phyloP scores from a whole-genome alignment of 2,888 invertebrate genomes.

The Drosophila limbata region DNA sequence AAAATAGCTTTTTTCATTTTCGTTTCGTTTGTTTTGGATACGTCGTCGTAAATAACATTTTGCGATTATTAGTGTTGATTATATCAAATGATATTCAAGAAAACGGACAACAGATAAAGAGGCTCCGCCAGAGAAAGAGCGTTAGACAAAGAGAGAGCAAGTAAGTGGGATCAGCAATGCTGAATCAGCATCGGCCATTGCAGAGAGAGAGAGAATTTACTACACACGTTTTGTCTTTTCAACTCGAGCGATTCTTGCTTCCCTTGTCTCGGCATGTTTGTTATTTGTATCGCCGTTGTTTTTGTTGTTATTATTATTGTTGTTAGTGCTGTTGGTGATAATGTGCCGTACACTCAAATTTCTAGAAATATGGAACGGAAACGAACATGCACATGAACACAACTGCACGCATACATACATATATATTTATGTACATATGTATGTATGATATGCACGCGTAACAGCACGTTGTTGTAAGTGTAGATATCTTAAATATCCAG shows the following conservation, averaged over 20 bases:
- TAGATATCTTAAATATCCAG: slow-evolving; percentile 1
- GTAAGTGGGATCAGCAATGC: neutral
- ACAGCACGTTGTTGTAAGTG: neutral
- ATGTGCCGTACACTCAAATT: slow-evolving; percentile 34
- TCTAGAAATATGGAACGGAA: slow-evolving; percentile 47
- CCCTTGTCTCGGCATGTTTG: slow-evolving; percentile 17
- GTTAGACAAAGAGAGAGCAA: neutral
- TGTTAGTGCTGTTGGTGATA: slow-evolving; percentile 25
- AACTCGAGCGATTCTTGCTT: slow-evolving; percentile 21
- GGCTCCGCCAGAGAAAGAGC: neutral
- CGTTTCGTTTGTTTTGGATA: slow-evolving; percentile 7
- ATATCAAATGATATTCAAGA: slow-evolving; percentile 24
- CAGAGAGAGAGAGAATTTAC: slow-evolving; percentile 2
- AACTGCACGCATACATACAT: slow-evolving; percentile 1
- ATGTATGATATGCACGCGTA: neutral
- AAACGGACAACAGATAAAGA: neutral
- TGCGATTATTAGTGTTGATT: slow-evolving; percentile 39
- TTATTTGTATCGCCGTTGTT: slow-evolving; percentile 11
- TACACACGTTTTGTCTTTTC: slow-evolving; percentile 22
- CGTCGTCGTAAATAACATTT: slow-evolving; percentile 29
- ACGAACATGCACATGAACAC: slow-evolving; percentile 12
- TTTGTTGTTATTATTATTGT: neutral
- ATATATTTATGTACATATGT: slow-evolving; percentile 1
- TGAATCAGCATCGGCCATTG: slow-evolving; percentile 4
- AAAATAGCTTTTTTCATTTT: slow-evolving; percentile 14